These are phyloP conservation scores for Harmothoe impar DNA, from an alignment of 2,888 invertebrate species.

Conservation along the genomic window DNA sequence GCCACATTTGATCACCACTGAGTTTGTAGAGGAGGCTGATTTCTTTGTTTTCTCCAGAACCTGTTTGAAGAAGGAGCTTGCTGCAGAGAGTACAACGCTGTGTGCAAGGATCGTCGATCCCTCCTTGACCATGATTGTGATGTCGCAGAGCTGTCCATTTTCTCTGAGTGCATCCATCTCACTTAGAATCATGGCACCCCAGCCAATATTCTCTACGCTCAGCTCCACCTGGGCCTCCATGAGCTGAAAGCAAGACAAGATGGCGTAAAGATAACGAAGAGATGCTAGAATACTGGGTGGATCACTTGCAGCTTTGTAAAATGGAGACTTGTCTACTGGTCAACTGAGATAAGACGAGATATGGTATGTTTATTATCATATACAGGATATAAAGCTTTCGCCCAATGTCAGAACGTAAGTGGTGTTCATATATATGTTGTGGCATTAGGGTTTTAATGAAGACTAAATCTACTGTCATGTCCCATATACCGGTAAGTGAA, in stretches of 20 bases:
- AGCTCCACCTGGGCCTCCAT: slow-evolving; percentile 30
- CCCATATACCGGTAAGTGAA: no score
- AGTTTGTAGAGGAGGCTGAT: neutral
- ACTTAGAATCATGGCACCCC: slow-evolving; percentile 38
- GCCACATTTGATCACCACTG: slow-evolving; percentile 10
- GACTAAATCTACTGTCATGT: no score
- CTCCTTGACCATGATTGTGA: neutral
- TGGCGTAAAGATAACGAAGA: no score
- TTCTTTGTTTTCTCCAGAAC: neutral
- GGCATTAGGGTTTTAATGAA: no score
- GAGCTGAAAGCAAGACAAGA: neutral
- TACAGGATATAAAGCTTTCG: no score
- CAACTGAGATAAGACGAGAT: no score
- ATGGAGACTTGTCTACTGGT: no score
- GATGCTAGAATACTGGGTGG: no score
- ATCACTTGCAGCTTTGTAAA: no score
- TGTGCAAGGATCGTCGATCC: neutral
- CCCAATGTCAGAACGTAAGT: no score
- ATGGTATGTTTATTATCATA: no score
- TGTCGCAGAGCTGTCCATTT: neutral
- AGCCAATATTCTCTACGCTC: slow-evolving; percentile 32
- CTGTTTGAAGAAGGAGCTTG: slow-evolving; percentile 41
- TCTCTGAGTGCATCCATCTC: slow-evolving; percentile 35
- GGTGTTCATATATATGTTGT: no score
- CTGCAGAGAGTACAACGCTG: slow-evolving; percentile 22